phyloP scores from a whole-genome alignment of 2,797 vertebrate species.

The Malurus leucopterus region DNA sequence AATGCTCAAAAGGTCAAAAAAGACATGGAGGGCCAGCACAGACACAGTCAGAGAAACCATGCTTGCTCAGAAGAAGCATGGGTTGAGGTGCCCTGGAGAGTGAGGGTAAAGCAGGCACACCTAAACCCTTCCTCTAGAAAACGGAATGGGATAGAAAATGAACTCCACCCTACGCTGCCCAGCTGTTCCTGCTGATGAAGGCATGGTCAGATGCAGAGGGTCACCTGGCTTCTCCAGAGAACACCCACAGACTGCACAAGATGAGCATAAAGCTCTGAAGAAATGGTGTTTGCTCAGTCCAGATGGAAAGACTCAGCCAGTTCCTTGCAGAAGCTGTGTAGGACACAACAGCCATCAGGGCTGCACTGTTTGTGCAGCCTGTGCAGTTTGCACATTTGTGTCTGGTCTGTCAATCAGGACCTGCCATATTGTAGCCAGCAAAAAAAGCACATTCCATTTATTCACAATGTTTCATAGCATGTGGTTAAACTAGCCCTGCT shows the following conservation, averaged over 20 bases:
- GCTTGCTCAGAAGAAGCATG: neutral
- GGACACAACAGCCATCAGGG: neutral
- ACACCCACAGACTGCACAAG: neutral
- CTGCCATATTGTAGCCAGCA: neutral
- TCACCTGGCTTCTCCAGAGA: neutral
- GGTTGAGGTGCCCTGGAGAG: neutral
- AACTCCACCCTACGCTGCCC: neutral
- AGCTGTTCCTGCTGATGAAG: neutral
- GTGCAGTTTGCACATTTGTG: neutral
- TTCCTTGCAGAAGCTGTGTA: neutral
- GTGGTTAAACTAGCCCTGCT: neutral
- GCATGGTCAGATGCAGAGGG: neutral
- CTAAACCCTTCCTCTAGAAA: neutral
- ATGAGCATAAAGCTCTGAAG: neutral
- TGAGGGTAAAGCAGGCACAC: neutral
- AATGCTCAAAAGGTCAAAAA: neutral
- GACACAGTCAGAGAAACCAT: neutral
- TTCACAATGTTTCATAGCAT: neutral
- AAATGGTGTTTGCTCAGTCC: neutral
- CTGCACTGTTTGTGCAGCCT: neutral
- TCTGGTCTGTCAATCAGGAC: conserved; percentile 21
- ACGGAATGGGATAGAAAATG: neutral
- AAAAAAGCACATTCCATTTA: conserved; percentile 6
- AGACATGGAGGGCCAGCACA: neutral
- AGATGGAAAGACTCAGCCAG: neutral